Base-by-base conservation (phyloP, 1,140 invertebrate genomes). In the Tetramorium alpestre region DNA sequence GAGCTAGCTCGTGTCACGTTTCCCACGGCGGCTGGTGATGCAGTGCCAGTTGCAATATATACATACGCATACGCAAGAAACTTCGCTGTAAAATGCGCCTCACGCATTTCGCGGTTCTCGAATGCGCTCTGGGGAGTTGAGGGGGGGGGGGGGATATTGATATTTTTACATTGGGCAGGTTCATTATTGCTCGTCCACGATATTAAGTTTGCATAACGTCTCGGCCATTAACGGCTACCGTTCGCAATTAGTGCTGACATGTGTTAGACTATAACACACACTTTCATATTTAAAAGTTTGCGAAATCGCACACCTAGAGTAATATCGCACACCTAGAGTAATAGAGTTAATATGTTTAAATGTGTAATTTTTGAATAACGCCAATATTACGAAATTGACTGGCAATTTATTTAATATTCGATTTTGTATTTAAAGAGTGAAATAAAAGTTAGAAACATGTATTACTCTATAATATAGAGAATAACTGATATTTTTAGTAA, bases 1-100 rank as follows among this genome's bases (percentile, higher is more conserved):
- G 80, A 91, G 65, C 81, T 77, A 88, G 64, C 81, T 62, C 82
- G 87, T 91, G 90, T 91, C 90, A 72, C 76, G 78, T 91, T 89
- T 91, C 89, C 90, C 90, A 91, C 90, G 90, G 87, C 90, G 10
- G 28, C 87, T 47, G 60, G 38, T 86, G 65, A 56, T 75, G 69
- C 22, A n/a, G 25, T 58, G 56, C 72, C 69, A 72, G 56, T 85
- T 80, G 87, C 85, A 89, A 84, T 25, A 18, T 69, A 28, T 60
- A 78, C 86, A 64, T 88, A 85, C 78, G 89, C 69, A 58, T 76
- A 90, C 81, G 76, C 82, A 86, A 90, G 62, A 90, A 90, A 89
- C 73, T 44, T 56, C 60, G 73, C 69, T 64, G 54, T 91, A 84
- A 90, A 91, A 88, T 78, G 81, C 67, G 58, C 54, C 78, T 91